These are phyloP conservation scores for Oreohelix idahoensis DNA, from an alignment of 1,140 invertebrate species.

Conservation along the genomic window DNA sequence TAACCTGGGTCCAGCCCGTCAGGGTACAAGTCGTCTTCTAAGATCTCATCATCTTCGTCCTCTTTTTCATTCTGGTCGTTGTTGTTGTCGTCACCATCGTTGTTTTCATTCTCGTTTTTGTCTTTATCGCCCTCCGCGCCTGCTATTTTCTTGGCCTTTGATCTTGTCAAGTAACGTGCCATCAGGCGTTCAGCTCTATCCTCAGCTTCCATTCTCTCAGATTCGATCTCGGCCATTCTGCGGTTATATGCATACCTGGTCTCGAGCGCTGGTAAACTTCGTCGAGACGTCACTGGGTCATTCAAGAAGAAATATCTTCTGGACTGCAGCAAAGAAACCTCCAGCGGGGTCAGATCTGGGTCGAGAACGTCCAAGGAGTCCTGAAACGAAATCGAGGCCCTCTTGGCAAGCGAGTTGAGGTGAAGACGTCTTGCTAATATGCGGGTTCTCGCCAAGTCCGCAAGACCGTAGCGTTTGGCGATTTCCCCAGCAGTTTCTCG, in stretches of 20 bases:
- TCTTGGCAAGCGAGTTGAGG: slow-evolving; percentile 21
- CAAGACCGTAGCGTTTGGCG: background rate
- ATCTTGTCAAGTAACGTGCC: background rate
- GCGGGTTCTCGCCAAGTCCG: slow-evolving; percentile 15
- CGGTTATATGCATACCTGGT: slow-evolving; percentile 13
- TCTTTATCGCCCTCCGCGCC: background rate
- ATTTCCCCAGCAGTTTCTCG: slow-evolving; percentile 14
- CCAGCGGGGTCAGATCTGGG: slow-evolving; percentile 1
- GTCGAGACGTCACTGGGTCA: background rate
- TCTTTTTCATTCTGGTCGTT: background rate
- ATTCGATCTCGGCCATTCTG: slow-evolving; percentile 13
- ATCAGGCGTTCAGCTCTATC: slow-evolving; percentile 15
- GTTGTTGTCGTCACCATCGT: background rate
- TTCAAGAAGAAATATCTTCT: slow-evolving; percentile 6
- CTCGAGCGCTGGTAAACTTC: background rate
- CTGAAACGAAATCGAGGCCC: slow-evolving; percentile 23
- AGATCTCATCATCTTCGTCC: slow-evolving; percentile 4
- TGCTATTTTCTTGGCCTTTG: background rate
- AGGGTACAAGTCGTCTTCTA: background rate
- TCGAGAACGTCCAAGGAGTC: slow-evolving; percentile 20
- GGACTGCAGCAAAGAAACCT: background rate
- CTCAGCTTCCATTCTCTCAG: background rate
- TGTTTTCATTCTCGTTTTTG: background rate
- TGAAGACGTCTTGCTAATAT: slow-evolving; percentile 19
- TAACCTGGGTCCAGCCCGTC: background rate